phyloP scores from a whole-genome alignment of 2,113 vertebrate genomes.

The Peromyscus leucopus region DNA sequence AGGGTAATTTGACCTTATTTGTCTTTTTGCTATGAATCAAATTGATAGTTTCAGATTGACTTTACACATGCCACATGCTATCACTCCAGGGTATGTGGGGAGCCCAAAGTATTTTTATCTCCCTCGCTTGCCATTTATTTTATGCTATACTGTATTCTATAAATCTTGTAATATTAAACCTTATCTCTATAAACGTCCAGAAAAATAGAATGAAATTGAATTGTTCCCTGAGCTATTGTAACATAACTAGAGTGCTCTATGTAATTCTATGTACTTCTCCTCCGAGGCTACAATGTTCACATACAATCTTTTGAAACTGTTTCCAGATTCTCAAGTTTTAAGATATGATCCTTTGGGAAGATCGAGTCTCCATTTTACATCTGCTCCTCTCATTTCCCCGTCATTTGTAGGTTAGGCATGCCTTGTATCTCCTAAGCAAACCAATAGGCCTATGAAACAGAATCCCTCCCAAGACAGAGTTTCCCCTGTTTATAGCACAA shows the following conservation, averaged over 20 bases:
- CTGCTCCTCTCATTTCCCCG: conserved; percentile 33
- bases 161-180: conserved; percentile 48
- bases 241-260: not conserved
- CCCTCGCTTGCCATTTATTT: not conserved
- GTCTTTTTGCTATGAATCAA: no score
- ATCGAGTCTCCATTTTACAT: conserved; percentile 22
- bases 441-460: conserved; percentile 65
- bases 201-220: conserved; percentile 29
- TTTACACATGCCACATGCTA: not conserved
- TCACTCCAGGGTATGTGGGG: not conserved
- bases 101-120: not conserved
- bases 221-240: conserved; percentile 41
- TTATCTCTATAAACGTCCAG: not conserved
- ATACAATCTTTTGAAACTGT: conserved; percentile 52
- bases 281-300: not conserved
- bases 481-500: not conserved
- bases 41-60: no score
- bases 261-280: conserved; percentile 7
- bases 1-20: not conserved
- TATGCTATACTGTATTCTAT: not conserved
- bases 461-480: conserved; percentile 62
- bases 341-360: conserved; percentile 45
- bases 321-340: conserved; percentile 68
- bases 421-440: conserved; percentile 55
- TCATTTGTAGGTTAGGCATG: not conserved